Percentiles rank a stretch among this genome's conserved stretches.
phyloP scores from a whole-genome alignment of 2,113 vertebrate genomes.

The Dolichotis patagonum region DNA sequence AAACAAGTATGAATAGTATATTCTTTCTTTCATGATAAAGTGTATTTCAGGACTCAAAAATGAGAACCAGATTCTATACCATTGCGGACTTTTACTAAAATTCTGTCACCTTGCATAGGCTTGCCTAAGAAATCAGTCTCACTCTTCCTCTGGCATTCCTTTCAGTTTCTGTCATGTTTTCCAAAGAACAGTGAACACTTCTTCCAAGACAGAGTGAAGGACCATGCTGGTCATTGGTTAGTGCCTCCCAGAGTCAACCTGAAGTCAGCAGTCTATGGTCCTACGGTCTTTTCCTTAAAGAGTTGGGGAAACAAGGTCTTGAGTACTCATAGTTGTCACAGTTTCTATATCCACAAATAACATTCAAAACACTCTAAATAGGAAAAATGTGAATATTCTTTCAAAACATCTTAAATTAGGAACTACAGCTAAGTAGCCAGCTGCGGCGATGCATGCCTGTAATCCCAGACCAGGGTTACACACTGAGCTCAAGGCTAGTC shows the following conservation, averaged over 20 bases:
- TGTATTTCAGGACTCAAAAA: conserved; percentile 16
- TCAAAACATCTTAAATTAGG: not conserved
- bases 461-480: not conserved
- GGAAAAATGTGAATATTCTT: not conserved
- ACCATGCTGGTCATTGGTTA: not conserved
- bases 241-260: not conserved
- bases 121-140: not conserved
- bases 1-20: conserved; percentile 1
- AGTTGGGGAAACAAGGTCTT: not conserved
- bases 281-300: not conserved
- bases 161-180: not conserved
- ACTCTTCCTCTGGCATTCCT: not conserved
- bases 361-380: not conserved
- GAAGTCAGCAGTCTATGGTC: not conserved
- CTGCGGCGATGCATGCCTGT: not conserved
- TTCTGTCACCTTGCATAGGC: not conserved
- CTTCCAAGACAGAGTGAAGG: not conserved
- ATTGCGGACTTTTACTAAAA: not conserved
- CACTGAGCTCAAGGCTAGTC: not conserved
- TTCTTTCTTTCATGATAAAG: not conserved
- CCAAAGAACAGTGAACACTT: not conserved
- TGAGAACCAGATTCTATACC: not conserved
- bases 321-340: not conserved
- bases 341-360: not conserved
- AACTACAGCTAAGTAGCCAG: not conserved